Base-by-base conservation (phyloP, 2,113 vertebrate genomes). In the Pseudorhombus dupliciocellatus region DNA sequence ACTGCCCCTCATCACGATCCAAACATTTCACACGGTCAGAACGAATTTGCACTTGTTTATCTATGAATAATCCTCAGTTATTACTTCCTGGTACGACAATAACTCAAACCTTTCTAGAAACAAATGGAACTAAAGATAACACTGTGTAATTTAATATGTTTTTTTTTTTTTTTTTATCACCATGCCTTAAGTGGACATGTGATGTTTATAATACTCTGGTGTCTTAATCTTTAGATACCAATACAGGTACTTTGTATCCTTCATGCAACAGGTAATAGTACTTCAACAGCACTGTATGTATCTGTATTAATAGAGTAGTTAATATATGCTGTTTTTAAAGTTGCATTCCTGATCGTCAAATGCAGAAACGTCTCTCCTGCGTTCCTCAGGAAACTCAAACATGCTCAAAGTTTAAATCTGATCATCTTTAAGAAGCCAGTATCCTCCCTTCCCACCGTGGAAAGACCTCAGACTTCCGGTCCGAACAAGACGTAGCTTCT, bases 181-280 rank as follows among this genome's bases (percentile, higher is more conserved):
- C 34, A 88, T 86, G 92, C 92, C 92, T 94, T 93, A 93, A 83
- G 73, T 18, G 20, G 78, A 86, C 82, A 21, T 77, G 77, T 75
- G 73, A 83, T 88, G 70, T 70, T 85, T 75, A 62, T 78, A 31
- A 79, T 66, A 85, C 77, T 60, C 60, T 28, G 73, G 65, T 75
- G 78, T 87, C 64, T 85, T 84, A 78, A 54, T n/a, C 46, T 15
- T 8, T 5, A n/a, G 46, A n/a, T 50, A 50, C 46, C 46, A 15
- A 8, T 15, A 74, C 77, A 64, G 81, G 77, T 79, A 77, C 73
- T 73, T 78, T 86, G 50, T 48, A 60, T 48, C 57, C 56, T 21
- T 30, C 50, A 60, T 70, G 44, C 54, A 77, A 75, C 52, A 48
- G n/a, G 4, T 46, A 37, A 2, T 37, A 37, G 22, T 60, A 25